phyloP scores from a whole-genome alignment of 2,797 vertebrate genomes.

The Schizothorax lantsangensis region DNA sequence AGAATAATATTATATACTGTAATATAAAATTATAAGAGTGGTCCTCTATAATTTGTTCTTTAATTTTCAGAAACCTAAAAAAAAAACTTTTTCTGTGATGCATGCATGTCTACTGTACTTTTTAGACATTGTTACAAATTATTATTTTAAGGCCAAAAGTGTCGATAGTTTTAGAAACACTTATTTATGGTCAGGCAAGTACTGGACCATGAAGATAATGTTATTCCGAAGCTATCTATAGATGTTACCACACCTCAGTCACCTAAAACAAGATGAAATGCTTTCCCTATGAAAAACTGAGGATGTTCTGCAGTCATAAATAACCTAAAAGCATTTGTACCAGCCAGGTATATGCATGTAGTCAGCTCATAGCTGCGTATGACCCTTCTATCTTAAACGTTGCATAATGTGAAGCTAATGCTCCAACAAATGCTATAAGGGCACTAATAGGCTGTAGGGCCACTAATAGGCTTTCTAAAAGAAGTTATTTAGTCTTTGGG shows the following conservation, averaged over 20 bases:
- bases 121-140: not conserved
- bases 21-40: no score
- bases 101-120: not conserved
- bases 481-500: not conserved
- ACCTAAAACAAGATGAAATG: not conserved
- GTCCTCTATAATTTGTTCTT: no score
- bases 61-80: no score
- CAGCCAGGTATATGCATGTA: not conserved
- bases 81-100: no score
- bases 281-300: not conserved
- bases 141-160: not conserved
- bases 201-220: not conserved
- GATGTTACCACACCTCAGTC: not conserved
- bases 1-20: not conserved
- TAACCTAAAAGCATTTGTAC: not conserved
- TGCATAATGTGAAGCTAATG: constrained; percentile 17
- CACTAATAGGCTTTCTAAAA: constrained; percentile 7
- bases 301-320: not conserved
- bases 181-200: not conserved
- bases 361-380: not conserved
- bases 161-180: not conserved
- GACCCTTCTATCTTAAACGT: not conserved
- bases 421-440: not conserved
- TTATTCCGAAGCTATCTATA: not conserved
- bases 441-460: not conserved